These are phyloP conservation scores for Limnodromus scolopaceus DNA, from an alignment of 2,797 vertebrate species.

Conservation along the genomic window DNA sequence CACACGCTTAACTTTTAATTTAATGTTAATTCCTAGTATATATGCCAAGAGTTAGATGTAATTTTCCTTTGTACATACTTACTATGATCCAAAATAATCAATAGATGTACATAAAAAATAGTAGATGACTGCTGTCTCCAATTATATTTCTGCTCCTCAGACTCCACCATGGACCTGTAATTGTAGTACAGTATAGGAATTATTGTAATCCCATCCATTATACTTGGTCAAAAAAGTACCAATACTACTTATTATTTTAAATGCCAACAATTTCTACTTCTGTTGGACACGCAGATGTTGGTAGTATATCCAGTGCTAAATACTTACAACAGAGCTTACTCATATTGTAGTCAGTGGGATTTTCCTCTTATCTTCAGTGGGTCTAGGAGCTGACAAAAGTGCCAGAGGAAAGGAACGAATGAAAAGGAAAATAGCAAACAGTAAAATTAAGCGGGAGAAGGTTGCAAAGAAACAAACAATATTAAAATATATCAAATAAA, in stretches of 20 bases:
- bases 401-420: not conserved
- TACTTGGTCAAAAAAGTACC: not conserved
- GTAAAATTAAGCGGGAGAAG: not conserved
- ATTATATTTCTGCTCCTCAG: not conserved
- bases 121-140: not conserved
- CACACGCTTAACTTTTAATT: not conserved
- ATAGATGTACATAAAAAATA: not conserved
- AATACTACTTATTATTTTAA: not conserved
- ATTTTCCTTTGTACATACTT: not conserved
- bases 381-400: not conserved
- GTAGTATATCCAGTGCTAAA: not conserved
- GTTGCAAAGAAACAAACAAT: not conserved
- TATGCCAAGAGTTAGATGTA: not conserved
- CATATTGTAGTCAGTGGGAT: not conserved
- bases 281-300: not conserved
- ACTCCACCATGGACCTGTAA: not conserved
- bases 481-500: not conserved
- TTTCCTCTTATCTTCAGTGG: not conserved
- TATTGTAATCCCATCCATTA: not conserved
- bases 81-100: not conserved
- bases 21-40: not conserved
- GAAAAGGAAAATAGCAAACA: not conserved
- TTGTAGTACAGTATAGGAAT: not conserved
- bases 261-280: not conserved
- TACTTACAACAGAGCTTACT: not conserved